Percentiles rank a stretch among this genome's conserved stretches.
phyloP scores from a whole-genome alignment of 2,113 vertebrate genomes.

The Chamaea fasciata region DNA sequence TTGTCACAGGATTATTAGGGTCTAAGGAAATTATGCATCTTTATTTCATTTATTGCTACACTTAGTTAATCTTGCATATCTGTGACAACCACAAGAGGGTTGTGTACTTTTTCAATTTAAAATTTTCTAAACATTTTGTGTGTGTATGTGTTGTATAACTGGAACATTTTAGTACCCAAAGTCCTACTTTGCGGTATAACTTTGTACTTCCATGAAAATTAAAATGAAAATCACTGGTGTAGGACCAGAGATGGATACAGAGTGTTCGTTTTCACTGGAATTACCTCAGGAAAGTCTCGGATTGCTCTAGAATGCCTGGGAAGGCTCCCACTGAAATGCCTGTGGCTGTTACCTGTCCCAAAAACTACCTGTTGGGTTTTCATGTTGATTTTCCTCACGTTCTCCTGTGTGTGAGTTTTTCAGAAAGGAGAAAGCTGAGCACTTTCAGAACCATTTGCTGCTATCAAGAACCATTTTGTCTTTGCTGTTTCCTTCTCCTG shows the following conservation, averaged over 20 bases:
- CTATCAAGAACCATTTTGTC: background rate
- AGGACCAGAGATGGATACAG: background rate
- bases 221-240: background rate
- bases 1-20: background rate
- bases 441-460: background rate
- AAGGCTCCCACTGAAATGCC: background rate
- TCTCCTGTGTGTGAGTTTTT: background rate
- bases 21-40: background rate
- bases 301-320: background rate
- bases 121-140: background rate
- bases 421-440: background rate
- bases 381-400: accelerated
- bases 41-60: background rate
- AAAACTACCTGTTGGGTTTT: background rate
- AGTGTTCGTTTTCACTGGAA: background rate
- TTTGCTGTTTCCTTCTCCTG: background rate
- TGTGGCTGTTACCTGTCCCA: background rate
- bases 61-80: background rate
- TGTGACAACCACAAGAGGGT: background rate
- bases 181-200: background rate
- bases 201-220: background rate
- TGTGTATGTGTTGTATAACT: background rate
- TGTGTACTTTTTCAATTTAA: background rate
- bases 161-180: background rate
- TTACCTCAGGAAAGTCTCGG: background rate